Evolutionary conservation across 2,797 vertebrate genomes (phyloP), one percentile per base, ranked within the genome.

Genomic region (Eupleurogrammus muticus): DNA sequence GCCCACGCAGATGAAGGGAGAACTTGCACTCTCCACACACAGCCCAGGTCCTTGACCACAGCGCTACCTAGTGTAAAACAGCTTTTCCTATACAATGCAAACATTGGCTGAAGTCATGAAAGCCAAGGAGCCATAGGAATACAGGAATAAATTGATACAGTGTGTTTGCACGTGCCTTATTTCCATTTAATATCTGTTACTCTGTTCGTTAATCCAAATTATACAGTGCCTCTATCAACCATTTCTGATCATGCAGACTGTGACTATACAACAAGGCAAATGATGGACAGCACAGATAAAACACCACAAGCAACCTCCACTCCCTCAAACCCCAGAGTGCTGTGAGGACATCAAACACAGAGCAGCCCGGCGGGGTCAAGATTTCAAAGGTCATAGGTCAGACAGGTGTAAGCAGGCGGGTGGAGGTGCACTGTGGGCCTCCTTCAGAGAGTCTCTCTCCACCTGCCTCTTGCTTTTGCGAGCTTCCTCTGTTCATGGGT

Each of bases 311-410:
- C n/a, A n/a, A n/a, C n/a, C n/a, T n/a, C n/a, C n/a, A n/a, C n/a
- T n/a, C n/a, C n/a, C n/a, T n/a, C n/a, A n/a, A 56, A 13, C 16
- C 36, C 56, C 42, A 50, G 24, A 70, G 50, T 55, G 63, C 65
- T 70, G 64, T 16, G 44, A 61, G 40, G 59, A 69, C 65, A 69
- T 82, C 58, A 85, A 74, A 80, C 53, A 59, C 38, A 16, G 58
- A 50, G 42, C 34, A 60, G 55, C 16, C 19, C 1, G 47, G 4
- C 32, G 11, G 16, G 59, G 54, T 54, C 9, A 21, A 54, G 19
- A 62, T 64, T 49, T 68, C 49, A 73, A 67, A 83, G 61, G 66
- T 85, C 69, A 72, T 32, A 56, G 56, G 34, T 82, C 28, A 57
- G 64, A 44, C 28, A 12, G 17, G 32, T 21, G 24, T 19, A 51